These are phyloP conservation scores for Oostethus manadensis DNA, from an alignment of 2,113 vertebrate genomes.

Conservation along the genomic window DNA sequence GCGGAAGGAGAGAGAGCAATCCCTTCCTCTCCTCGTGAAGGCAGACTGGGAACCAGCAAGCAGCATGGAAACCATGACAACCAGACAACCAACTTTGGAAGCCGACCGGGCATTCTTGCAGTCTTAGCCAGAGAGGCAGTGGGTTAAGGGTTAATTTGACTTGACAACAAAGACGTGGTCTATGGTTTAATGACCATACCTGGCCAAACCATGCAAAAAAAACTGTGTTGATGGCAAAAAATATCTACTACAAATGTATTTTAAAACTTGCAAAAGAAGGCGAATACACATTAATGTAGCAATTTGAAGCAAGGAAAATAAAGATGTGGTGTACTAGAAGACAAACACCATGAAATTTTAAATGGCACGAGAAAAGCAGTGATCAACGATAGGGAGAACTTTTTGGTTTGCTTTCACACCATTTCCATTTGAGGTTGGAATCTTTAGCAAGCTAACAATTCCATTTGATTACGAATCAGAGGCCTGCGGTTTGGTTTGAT, in stretches of 20 bases:
- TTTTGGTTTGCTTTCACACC: too few relatives aligned
- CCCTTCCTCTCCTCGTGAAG: constrained; percentile 43
- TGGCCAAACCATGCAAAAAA: constrained; percentile 7
- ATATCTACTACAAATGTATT: background rate
- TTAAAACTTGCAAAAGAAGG: background rate
- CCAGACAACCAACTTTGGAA: constrained; percentile 66
- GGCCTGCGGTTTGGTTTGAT: too few relatives aligned
- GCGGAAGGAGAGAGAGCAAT: constrained; percentile 18
- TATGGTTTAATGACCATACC: constrained; percentile 19
- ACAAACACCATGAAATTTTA: constrained; percentile 41
- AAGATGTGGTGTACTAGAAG: constrained; percentile 12
- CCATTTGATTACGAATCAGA: too few relatives aligned
- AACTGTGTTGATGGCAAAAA: background rate
- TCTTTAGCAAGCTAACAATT: too few relatives aligned
- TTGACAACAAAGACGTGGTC: constrained; percentile 11
- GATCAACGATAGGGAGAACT: background rate
- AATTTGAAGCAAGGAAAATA: constrained; percentile 17
- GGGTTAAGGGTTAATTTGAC: constrained; percentile 61
- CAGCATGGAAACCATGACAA: constrained; percentile 71
- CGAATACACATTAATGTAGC: constrained; percentile 26
- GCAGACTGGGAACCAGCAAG: constrained; percentile 65
- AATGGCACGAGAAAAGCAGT: constrained; percentile 39
- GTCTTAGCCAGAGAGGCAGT: constrained; percentile 51
- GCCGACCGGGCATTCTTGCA: constrained; percentile 55
- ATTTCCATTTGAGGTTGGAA: too few relatives aligned